A percentile compares a stretch with the other conserved stretches of the same genome.
Evolutionary conservation across 2,113 vertebrate genomes (phyloP).

Genomic region (Sceloporus tristichus): DNA sequence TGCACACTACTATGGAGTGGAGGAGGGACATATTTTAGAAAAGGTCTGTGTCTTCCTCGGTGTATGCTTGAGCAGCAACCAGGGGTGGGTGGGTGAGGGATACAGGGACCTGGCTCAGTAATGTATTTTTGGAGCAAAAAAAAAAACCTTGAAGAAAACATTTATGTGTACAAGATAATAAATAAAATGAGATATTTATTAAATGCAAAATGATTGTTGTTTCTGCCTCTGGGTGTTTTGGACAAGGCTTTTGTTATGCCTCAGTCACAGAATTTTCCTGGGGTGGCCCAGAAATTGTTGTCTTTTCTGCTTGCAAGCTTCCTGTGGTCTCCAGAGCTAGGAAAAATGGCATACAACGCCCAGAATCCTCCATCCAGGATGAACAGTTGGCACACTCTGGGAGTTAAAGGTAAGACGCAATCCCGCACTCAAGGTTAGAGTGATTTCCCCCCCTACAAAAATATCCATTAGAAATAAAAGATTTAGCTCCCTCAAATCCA

Average conservation of each 20-base stretch:
- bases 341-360: too few species aligned
- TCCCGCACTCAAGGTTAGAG: too few species aligned
- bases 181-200: constrained; percentile 83
- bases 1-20: not conserved
- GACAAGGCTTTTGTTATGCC: not conserved
- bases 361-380: too few species aligned
- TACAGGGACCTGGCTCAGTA: constrained; percentile 69
- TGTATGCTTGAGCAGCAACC: constrained; percentile 68
- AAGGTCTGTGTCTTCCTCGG: constrained; percentile 55
- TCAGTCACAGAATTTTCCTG: not conserved
- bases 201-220: constrained; percentile 68
- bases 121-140: constrained; percentile 83
- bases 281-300: too few species aligned
- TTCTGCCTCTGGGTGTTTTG: constrained; percentile 51
- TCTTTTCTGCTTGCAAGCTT: too few species aligned
- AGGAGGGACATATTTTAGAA: not conserved
- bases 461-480: too few species aligned
- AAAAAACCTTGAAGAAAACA: constrained; percentile 79
- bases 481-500: too few species aligned
- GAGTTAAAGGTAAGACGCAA: too few species aligned
- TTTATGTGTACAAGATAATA: constrained; percentile 78
- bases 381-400: too few species aligned
- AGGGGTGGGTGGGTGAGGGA: not conserved
- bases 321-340: too few species aligned
- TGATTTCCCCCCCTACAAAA: too few species aligned